A percentile compares a stretch with the other conserved stretches of the same genome.
Evolutionary conservation across 2,113 vertebrate genomes (phyloP).

Genomic region (Platycercus adscitus): DNA sequence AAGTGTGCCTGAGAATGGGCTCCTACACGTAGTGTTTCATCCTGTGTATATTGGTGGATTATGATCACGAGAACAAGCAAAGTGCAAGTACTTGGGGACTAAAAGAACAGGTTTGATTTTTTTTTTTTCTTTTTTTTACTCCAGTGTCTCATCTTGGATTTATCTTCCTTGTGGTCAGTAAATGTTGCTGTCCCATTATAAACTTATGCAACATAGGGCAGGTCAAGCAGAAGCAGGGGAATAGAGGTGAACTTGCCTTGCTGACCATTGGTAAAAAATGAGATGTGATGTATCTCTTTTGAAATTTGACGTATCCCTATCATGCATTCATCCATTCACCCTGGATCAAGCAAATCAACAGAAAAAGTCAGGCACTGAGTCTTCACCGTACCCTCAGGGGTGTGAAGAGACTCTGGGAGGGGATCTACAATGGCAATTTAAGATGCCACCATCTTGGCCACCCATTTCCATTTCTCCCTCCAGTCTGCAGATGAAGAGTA

Average conservation of each 20-base stretch:
- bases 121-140: neutral
- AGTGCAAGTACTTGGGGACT: neutral
- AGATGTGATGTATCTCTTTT: neutral
- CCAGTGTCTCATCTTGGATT: neutral
- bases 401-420: accelerated
- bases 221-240: neutral
- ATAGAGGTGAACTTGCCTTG: neutral
- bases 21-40: neutral
- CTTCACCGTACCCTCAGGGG: neutral
- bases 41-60: neutral
- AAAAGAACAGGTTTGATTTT: neutral
- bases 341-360: neutral
- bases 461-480: neutral
- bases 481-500: neutral
- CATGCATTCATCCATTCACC: neutral
- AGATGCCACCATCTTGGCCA: neutral
- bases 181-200: neutral
- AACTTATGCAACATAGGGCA: neutral
- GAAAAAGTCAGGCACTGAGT: neutral
- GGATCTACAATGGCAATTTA: neutral
- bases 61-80: neutral
- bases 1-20: neutral
- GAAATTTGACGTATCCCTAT: neutral
- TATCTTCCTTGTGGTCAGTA: neutral
- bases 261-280: neutral